Evolutionary conservation across 2,888 invertebrate species (phyloP).

Genomic region (Pheosia gnoma): DNA sequence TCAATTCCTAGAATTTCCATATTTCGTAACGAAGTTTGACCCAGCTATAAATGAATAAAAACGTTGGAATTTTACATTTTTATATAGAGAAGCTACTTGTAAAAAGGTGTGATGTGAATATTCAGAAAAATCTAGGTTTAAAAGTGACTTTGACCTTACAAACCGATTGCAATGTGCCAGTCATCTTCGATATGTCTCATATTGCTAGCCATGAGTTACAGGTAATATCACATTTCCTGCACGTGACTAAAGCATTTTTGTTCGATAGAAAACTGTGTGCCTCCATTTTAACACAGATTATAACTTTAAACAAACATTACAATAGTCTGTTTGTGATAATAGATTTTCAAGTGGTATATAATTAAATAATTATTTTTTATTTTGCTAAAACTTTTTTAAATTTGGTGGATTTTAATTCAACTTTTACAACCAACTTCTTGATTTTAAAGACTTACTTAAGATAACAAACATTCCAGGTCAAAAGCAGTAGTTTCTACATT

Average conservation of each 20-base stretch:
- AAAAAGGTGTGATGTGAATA: constrained; percentile 12
- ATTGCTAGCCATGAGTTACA: constrained; percentile 22
- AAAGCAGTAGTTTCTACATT: too few species aligned
- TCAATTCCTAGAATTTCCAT: too few species aligned
- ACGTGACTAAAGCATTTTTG: constrained; percentile 16
- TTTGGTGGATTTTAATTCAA: too few species aligned
- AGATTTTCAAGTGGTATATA: neutral
- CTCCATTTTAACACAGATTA: neutral
- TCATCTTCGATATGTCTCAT: constrained; percentile 29
- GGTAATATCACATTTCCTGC: constrained; percentile 31
- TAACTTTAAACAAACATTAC: constrained; percentile 4
- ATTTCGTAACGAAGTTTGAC: too few species aligned
- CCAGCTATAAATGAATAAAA: too few species aligned
- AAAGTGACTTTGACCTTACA: constrained; percentile 19
- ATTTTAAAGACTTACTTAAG: too few species aligned
- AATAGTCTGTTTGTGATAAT: constrained; percentile 10
- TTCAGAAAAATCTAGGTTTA: constrained; percentile 15
- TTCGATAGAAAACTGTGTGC: constrained; percentile 5
- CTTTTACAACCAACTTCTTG: too few species aligned
- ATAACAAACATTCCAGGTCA: too few species aligned
- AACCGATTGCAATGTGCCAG: constrained; percentile 33
- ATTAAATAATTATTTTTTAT: too few species aligned
- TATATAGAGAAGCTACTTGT: neutral
- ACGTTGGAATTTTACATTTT: neutral
- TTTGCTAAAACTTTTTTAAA: too few species aligned